Conservation (phyloP, 2,113 vertebrate genomes). For the Nasalis larvatus region DNA sequence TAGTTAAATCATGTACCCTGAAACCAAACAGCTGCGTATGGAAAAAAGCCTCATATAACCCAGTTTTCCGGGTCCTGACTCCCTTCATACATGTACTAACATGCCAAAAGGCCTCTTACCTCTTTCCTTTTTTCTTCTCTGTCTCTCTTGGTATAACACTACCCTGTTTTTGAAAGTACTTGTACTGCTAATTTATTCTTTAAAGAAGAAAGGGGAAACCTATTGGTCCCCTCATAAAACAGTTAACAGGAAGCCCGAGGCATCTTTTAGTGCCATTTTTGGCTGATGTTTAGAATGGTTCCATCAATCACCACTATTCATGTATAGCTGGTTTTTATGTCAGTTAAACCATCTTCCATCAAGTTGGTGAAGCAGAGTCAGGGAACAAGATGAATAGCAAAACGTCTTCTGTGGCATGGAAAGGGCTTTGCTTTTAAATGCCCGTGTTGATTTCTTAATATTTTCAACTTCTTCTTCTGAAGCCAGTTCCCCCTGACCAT, state of each 20-base stretch:
- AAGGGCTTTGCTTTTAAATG: conserved; percentile 51
- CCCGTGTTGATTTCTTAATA: conserved; percentile 6
- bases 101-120: not conserved
- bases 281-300: conserved; percentile 49
- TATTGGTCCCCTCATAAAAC: conserved; percentile 1
- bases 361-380: conserved; percentile 57
- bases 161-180: conserved; percentile 14
- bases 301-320: conserved; percentile 35
- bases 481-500: conserved; percentile 17
- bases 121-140: not conserved
- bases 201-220: conserved; percentile 12
- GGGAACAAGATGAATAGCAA: conserved; percentile 60
- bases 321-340: conserved; percentile 58
- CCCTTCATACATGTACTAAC: rapidly evolving
- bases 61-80: not conserved
- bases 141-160: not conserved
- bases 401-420: not conserved
- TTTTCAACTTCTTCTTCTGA: conserved; percentile 54
- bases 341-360: conserved; percentile 67
- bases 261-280: conserved; percentile 40
- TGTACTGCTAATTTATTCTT: conserved; percentile 53
- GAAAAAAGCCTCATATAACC: not conserved
- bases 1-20: not conserved
- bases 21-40: not conserved
- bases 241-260: conserved; percentile 35